These are phyloP conservation scores for Saccostrea glomerata DNA, from an alignment of 1,140 invertebrate genomes.

Conservation along the genomic window DNA sequence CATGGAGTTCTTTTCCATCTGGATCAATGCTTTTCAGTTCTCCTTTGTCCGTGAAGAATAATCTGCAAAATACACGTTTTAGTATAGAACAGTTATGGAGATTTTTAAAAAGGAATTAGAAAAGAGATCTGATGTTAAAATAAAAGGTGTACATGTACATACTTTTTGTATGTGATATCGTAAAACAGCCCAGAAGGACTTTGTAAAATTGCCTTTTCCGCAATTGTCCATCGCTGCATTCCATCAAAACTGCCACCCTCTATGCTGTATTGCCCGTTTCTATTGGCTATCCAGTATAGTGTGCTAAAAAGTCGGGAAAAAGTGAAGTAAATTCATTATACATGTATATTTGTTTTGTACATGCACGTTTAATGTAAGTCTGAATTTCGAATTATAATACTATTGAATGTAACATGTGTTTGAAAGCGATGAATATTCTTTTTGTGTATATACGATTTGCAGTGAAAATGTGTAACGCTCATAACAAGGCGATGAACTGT, in stretches of 20 bases:
- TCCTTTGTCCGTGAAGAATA: slow-evolving; percentile 22
- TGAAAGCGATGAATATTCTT: no score
- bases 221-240: slow-evolving; percentile 6
- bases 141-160: background rate
- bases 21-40: slow-evolving; percentile 24
- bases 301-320: background rate
- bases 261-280: slow-evolving; percentile 22
- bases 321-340: no score
- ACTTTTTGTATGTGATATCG: slow-evolving; percentile 25
- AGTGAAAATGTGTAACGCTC: no score
- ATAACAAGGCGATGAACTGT: no score
- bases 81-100: no score
- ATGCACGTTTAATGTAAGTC: no score
- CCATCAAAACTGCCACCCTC: slow-evolving; percentile 39
- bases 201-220: background rate
- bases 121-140: background rate
- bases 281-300: slow-evolving; percentile 23
- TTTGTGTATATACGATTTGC: no score
- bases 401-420: no score
- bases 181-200: slow-evolving; percentile 24
- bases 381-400: no score
- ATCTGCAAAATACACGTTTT: background rate
- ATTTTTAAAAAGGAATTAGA: background rate
- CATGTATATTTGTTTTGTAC: no score
- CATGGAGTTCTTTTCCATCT: background rate